phyloP scores from a whole-genome alignment of 2,113 vertebrate genomes.

The Taurulus bubalis region DNA sequence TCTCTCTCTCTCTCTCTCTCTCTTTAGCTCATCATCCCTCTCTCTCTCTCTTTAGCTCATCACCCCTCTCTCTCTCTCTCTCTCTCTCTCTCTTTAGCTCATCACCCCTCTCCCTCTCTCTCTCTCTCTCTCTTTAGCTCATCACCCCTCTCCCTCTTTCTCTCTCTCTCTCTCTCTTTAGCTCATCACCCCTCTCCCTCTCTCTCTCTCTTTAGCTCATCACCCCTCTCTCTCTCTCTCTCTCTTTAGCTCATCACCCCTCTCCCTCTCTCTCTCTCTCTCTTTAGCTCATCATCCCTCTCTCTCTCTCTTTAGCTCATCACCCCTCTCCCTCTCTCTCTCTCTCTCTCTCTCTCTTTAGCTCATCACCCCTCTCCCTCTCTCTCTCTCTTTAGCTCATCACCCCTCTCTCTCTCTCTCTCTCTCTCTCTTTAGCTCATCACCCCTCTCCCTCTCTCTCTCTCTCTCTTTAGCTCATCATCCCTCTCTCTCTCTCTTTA shows the following conservation, averaged over 20 bases:
- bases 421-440: background rate
- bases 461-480: slow-evolving; percentile 19
- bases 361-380: slow-evolving; percentile 72
- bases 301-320: background rate
- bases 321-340: slow-evolving; percentile 63
- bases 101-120: too few relatives aligned
- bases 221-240: slow-evolving; percentile 3
- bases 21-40: too few relatives aligned
- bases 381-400: too few relatives aligned
- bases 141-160: too few relatives aligned
- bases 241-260: too few relatives aligned
- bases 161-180: background rate
- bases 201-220: slow-evolving; percentile 76
- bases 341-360: slow-evolving; percentile 70
- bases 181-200: too few relatives aligned
- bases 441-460: too few relatives aligned
- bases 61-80: too few relatives aligned
- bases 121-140: background rate
- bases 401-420: too few relatives aligned
- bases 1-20: background rate
- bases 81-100: background rate
- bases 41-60: slow-evolving; percentile 76
- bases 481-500: slow-evolving; percentile 71
- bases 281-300: too few relatives aligned
- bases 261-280: background rate